Evolutionary conservation across 2,113 vertebrate species (phyloP), one percentile per base, ranked within the genome.

Genomic region (Tachysurus fulvidraco): DNA sequence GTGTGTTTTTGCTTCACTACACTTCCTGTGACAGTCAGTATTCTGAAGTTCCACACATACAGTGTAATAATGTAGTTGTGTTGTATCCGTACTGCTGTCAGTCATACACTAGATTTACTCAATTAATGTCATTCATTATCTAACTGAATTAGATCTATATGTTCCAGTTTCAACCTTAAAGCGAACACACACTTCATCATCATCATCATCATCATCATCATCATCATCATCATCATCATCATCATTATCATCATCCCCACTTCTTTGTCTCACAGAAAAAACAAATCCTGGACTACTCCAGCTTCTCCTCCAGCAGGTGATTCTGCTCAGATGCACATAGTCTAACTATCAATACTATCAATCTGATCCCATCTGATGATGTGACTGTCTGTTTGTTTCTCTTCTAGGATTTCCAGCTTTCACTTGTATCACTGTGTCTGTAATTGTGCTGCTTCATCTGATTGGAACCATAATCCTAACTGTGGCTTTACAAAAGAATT

Each of bases 381-480:
- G 41, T 74, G 19, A 46, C 21, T 23, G 41, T 74, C 21, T 74
- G 71, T 21, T 10, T 74, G 71, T 21, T 10, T 73, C 17, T 73
- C 19, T 73, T 73, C 10, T 36, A 44, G 36, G 69, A 44, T 73
- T 73, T 73, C 67, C 67, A 36, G 12, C 0, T 69, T 69, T 14
- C 14, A 41, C 14, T 69, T 30, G 41, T 28, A 69, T 46, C 69
- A 10, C 36, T 23, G 21, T 73, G 69, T 21, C 69, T 23, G 21
- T 73, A 73, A 73, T 73, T 46, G 4, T 73, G 41, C 82, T 95
- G 55, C 92, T 94, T 25, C 74, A 94, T 59, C 93, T 94, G 30
- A 92, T 89, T 85, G 91, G 41, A 59, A 10, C 59, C 28, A 0
- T 2, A 80, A 21, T 41, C 54, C 30, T 80, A 0, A 59, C 0